Conservation (phyloP, 2,113 vertebrate species). For the Phyllostomus discolor region DNA sequence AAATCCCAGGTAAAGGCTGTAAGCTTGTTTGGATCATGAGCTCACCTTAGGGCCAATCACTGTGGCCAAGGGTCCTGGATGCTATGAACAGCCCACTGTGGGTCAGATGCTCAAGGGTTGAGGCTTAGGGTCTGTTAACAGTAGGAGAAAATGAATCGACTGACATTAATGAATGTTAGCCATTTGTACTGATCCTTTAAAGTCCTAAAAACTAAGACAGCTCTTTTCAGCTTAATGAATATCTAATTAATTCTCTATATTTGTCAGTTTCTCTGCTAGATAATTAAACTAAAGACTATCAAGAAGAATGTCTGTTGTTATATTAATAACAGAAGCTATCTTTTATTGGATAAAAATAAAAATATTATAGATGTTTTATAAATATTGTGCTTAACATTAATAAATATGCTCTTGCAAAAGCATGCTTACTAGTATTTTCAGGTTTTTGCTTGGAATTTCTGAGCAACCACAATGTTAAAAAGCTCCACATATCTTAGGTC, state of each 20-base stretch:
- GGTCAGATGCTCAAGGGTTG: not conserved
- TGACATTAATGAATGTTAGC: not conserved
- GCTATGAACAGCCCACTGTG: not conserved
- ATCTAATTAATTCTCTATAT: not conserved
- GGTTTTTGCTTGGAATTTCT: not conserved
- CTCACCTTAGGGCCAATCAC: not conserved
- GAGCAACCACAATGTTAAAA: not conserved
- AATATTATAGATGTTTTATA: not conserved
- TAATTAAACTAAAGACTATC: not conserved
- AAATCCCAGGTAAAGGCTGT: not conserved
- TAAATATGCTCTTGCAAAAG: not conserved
- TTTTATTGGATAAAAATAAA: not conserved
- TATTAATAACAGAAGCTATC: not conserved
- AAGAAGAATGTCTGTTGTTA: not conserved
- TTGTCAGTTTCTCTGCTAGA: not conserved
- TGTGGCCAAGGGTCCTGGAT: rapidly evolving
- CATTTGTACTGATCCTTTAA: not conserved
- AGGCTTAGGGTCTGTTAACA: not conserved
- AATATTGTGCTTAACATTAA: not conserved
- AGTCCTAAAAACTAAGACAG: not conserved
- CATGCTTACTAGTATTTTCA: not conserved
- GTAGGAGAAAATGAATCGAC: not conserved
- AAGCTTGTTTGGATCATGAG: not conserved
- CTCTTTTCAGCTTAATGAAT: not conserved
- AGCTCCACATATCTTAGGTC: not conserved